phyloP scores from a whole-genome alignment of 2,888 invertebrate species.

The Mechanitis mazaeus region DNA sequence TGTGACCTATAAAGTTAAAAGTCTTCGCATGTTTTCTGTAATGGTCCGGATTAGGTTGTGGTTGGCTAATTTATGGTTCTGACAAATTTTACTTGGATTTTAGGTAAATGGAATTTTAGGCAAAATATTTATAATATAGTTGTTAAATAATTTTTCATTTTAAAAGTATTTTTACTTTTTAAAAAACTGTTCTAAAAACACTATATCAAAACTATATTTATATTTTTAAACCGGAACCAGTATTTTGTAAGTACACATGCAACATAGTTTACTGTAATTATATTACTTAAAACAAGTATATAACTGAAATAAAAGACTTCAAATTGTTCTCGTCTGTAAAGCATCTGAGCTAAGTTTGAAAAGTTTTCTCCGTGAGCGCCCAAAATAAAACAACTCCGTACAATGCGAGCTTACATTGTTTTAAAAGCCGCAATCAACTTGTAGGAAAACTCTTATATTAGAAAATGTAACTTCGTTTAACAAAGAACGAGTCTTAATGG shows the following conservation, averaged over 20 bases:
- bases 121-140: too few relatives aligned
- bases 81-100: not conserved
- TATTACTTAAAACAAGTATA: not conserved
- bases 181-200: too few relatives aligned
- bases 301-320: conserved; percentile 3
- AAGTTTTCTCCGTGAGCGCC: conserved; percentile 4
- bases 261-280: too few relatives aligned
- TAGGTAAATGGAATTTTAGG: not conserved
- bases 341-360: conserved; percentile 4
- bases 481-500: not conserved
- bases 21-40: conserved; percentile 51
- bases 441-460: conserved; percentile 5
- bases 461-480: conserved; percentile 7
- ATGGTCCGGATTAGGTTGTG: conserved; percentile 36
- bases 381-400: conserved; percentile 4
- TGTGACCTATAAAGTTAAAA: conserved; percentile 56
- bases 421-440: conserved; percentile 8
- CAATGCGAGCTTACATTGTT: conserved; percentile 5
- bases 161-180: too few relatives aligned
- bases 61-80: conserved; percentile 29
- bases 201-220: too few relatives aligned
- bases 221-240: too few relatives aligned
- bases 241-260: too few relatives aligned
- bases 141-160: too few relatives aligned
- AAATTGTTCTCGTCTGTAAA: conserved; percentile 5